Conservation (phyloP, 2,888 invertebrate species). For the Coleophora flavipennella region DNA sequence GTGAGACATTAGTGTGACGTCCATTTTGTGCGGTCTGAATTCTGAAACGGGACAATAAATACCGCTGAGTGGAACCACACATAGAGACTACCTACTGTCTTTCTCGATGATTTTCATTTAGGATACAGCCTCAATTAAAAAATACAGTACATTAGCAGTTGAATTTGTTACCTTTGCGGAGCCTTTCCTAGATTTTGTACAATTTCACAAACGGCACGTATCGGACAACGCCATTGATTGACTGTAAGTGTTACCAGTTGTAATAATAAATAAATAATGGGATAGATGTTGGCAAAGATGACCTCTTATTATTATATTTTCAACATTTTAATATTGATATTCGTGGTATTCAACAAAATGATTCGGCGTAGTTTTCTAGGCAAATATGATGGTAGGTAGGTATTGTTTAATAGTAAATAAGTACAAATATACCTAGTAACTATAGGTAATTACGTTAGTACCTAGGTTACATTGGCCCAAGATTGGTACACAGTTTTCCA, state of each 20-base stretch:
- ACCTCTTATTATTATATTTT: not conserved
- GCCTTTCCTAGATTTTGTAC: conserved; percentile 8
- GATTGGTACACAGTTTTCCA: no score
- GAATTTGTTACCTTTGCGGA: not conserved
- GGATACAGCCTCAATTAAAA: conserved; percentile 15
- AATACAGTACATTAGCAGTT: conserved; percentile 15
- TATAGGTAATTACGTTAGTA: no score
- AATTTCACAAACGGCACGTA: conserved; percentile 40
- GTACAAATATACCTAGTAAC: no score
- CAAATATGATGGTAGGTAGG: no score
- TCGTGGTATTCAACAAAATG: no score
- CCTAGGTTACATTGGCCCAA: no score
- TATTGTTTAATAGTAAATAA: no score
- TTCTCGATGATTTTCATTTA: no score
- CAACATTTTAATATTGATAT: not conserved
- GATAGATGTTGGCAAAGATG: not conserved
- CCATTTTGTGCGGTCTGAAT: conserved; percentile 61
- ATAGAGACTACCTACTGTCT: no score
- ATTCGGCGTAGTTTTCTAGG: no score
- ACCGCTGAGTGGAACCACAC: conserved; percentile 2
- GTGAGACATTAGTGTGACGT: conserved; percentile 41
- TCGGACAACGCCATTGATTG: conserved; percentile 58
- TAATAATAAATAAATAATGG: not conserved
- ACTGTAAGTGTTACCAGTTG: no score
- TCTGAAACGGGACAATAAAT: conserved; percentile 16